Evolutionary conservation across 2,797 vertebrate genomes (phyloP).

Genomic region (Hydrolagus colliei): DNA sequence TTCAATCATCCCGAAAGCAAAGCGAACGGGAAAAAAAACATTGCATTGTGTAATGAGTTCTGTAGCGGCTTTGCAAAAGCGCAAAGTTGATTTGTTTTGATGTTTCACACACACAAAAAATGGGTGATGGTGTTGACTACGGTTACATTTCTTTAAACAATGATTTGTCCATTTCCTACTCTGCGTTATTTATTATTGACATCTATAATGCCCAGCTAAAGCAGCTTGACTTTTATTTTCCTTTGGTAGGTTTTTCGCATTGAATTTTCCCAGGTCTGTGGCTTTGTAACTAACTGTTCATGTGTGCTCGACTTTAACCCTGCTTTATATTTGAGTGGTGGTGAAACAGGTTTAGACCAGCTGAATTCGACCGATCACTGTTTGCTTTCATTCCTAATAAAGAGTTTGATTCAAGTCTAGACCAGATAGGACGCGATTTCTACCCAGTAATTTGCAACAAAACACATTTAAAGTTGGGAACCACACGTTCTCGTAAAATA

Average conservation of each 20-base stretch:
- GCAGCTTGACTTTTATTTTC: neutral
- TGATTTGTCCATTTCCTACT: neutral
- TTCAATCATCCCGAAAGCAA: neutral
- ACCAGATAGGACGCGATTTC: neutral
- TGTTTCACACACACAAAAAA: neutral
- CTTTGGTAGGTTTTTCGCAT: neutral
- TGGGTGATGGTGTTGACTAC: neutral
- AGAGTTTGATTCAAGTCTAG: neutral
- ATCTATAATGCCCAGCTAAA: neutral
- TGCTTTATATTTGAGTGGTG: neutral
- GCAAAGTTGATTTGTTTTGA: neutral
- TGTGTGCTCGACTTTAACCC: neutral
- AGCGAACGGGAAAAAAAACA: neutral
- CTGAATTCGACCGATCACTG: neutral
- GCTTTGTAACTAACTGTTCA: neutral
- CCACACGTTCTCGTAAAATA: neutral
- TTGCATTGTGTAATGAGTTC: neutral
- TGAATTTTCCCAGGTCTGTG: neutral
- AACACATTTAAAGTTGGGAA: neutral
- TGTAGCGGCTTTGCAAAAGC: neutral
- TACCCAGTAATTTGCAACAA: neutral
- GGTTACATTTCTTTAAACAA: neutral
- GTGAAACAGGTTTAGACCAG: neutral
- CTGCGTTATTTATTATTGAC: neutral
- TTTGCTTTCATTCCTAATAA: neutral